Evolutionary conservation across 2,113 vertebrate genomes (phyloP).

Genomic region (Ageneiosus marmoratus): DNA sequence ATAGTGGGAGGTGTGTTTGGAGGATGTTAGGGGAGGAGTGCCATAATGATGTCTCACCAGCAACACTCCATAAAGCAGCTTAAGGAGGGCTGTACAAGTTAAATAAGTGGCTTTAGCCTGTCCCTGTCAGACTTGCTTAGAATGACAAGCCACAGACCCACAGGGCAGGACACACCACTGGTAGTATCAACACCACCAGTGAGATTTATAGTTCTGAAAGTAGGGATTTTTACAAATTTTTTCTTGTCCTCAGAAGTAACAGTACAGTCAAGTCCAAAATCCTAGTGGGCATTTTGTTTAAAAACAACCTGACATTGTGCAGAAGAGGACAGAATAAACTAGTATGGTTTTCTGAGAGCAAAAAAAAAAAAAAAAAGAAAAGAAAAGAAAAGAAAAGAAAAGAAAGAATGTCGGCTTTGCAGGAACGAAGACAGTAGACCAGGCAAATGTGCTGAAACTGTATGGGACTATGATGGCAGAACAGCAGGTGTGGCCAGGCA

Average conservation of each 20-base stretch:
- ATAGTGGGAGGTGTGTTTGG: neutral
- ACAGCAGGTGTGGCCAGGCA: constrained; percentile 45
- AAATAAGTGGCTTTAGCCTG: constrained; percentile 40
- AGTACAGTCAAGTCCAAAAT: neutral
- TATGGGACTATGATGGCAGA: constrained; percentile 9
- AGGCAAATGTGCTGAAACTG: neutral
- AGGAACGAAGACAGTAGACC: neutral
- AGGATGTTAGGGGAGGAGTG: constrained; percentile 13
- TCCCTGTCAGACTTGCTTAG: constrained; percentile 45
- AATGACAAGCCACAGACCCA: constrained; percentile 13
- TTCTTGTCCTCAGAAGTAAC: neutral
- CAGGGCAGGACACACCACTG: neutral
- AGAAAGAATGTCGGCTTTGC: neutral
- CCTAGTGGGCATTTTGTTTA: neutral
- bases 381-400: no score
- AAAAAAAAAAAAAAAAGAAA: neutral
- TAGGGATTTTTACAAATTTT: neutral
- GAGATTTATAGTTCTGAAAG: neutral
- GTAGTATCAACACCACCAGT: neutral
- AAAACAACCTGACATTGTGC: neutral
- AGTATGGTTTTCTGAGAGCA: neutral
- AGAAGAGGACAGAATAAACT: constrained; percentile 4
- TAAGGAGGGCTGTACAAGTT: constrained; percentile 30
- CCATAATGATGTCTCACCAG: constrained; percentile 16
- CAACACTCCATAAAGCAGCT: constrained; percentile 45